Evolutionary conservation across 2,888 invertebrate species (phyloP), one percentile per base, ranked within the genome.

Genomic region (Alcis repandata): DNA sequence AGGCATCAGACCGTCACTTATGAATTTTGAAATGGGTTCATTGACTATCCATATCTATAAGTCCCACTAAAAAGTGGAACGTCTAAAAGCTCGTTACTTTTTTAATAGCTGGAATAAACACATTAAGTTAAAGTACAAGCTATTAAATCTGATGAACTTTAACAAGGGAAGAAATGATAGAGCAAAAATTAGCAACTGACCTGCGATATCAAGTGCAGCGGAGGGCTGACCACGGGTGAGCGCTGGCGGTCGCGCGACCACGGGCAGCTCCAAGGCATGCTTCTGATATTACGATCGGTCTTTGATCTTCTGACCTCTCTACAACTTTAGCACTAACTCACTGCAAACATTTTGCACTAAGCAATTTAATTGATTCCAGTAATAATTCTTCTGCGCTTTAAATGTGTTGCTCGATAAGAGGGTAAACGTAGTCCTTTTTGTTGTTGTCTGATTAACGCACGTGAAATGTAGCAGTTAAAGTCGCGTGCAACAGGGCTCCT

Each of bases 181-280:
- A 6, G 27, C 27, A 22, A 40, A 52, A 56, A 56, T 43, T 61
- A 61, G 52, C 59, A 56, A 72, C 91, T 77, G 83, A 93, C 93
- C 92, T 91, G 86, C 59, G 83, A 70, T 59, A 87, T 72, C 68
- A 88, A 77, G 58, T 87, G 86, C 59, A 88, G 79, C 63, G 90
- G 87, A 63, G 84, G 84, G 73, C 86, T 89, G 78, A 89, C 86
- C 76, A 79, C 83, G 41, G 83, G 79, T 70, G 87, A 84, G 59
- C 83, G 83, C 80, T 84, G 89, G 59, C 86, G 88, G 69, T 87
- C 87, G 54, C 87, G 87, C 67, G 92, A 91, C 92, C 93, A 93
- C 76, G 91, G 91, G 71, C 92, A 93, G 69, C 77, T 89, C 92
- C 91, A 92, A 75, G 92, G 90, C 92, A 92, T 92, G 22, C 45